These are phyloP conservation scores for Drosophila fungiperda DNA, from an alignment of 2,888 invertebrate species.

Conservation along the genomic window DNA sequence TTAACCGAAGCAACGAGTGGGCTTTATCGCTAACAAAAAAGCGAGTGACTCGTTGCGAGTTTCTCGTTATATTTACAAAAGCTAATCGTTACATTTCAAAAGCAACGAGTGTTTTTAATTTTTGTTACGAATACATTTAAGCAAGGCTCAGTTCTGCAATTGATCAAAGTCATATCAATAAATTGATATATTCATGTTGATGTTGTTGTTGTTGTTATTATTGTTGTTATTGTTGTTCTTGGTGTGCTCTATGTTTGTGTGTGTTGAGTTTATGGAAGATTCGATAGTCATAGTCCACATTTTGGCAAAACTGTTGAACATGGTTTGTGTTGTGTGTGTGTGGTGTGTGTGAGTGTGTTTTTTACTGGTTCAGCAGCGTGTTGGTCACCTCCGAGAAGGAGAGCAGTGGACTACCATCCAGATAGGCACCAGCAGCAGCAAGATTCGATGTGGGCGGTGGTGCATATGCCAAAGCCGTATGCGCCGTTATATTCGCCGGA, in stretches of 20 bases:
- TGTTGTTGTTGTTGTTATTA: conserved; percentile 3
- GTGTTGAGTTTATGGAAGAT: conserved; percentile 83
- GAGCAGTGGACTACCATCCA: conserved; percentile 90
- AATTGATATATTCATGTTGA: conserved; percentile 11
- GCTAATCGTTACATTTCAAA: not conserved
- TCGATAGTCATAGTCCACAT: conserved; percentile 84
- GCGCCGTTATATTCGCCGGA: conserved; percentile 85
- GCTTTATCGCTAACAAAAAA: not conserved
- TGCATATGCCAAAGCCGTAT: conserved; percentile 85
- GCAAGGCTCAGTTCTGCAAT: conserved; percentile 32
- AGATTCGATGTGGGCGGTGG: conserved; percentile 82
- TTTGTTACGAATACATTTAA: conserved; percentile 16
- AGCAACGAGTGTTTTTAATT: not conserved
- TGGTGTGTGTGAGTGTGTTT: conserved; percentile 16
- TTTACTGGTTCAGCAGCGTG: conserved; percentile 89
- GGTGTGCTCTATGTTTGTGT: conserved; percentile 27
- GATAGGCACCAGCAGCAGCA: conserved; percentile 83
- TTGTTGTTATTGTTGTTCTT: conserved; percentile 10
- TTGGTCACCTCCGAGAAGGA: conserved; percentile 93
- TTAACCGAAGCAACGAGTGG: not conserved
- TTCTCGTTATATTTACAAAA: conserved; percentile 6
- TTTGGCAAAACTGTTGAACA: conserved; percentile 84
- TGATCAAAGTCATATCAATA: conserved; percentile 4
- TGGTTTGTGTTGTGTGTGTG: conserved; percentile 44
- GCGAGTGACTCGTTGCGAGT: not conserved